phyloP scores from a whole-genome alignment of 2,113 vertebrate species.

The Pungitius pungitius region DNA sequence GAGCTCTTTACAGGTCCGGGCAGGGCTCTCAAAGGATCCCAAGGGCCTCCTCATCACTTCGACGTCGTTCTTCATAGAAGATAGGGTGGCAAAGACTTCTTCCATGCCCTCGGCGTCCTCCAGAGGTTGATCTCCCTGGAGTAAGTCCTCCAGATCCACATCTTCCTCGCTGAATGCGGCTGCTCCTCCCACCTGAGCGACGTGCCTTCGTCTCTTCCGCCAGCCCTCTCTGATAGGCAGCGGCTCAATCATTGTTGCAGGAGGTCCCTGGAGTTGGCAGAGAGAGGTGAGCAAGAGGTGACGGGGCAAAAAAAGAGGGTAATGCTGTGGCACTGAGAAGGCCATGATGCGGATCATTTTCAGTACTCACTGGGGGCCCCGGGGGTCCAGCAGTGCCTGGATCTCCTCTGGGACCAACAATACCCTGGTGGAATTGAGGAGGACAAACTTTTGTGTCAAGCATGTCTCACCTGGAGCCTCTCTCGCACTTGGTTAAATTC shows the following conservation, averaged over 20 bases:
- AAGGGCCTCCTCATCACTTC: slow-evolving; percentile 85
- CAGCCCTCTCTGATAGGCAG: slow-evolving; percentile 77
- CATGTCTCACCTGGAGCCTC: slow-evolving; percentile 47
- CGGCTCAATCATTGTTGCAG: slow-evolving; percentile 77
- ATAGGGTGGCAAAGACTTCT: slow-evolving; percentile 88
- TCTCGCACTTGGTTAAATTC: slow-evolving; percentile 48
- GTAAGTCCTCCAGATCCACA: slow-evolving; percentile 58
- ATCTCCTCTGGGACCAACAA: slow-evolving; percentile 83
- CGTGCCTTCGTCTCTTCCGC: slow-evolving; percentile 74
- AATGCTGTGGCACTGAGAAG: neutral
- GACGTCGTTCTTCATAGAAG: slow-evolving; percentile 88
- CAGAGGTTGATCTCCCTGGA: slow-evolving; percentile 68
- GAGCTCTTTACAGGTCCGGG: slow-evolving; percentile 89
- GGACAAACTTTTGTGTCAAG: slow-evolving; percentile 53
- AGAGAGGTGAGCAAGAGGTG: slow-evolving; percentile 20
- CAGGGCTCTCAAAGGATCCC: slow-evolving; percentile 88
- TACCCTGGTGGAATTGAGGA: slow-evolving; percentile 76
- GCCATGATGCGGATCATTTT: slow-evolving; percentile 12
- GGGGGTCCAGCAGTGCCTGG: slow-evolving; percentile 80
- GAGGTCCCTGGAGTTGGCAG: slow-evolving; percentile 78
- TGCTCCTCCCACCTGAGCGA: slow-evolving; percentile 43
- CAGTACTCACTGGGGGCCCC: slow-evolving; percentile 82
- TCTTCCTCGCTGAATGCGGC: slow-evolving; percentile 56
- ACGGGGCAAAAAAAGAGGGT: slow-evolving; percentile 7
- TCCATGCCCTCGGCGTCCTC: slow-evolving; percentile 85